A percentile compares a stretch with the other conserved stretches of the same genome.
phyloP scores from a whole-genome alignment of 2,797 vertebrate species.

The Hyperoplus lanceolatus region DNA sequence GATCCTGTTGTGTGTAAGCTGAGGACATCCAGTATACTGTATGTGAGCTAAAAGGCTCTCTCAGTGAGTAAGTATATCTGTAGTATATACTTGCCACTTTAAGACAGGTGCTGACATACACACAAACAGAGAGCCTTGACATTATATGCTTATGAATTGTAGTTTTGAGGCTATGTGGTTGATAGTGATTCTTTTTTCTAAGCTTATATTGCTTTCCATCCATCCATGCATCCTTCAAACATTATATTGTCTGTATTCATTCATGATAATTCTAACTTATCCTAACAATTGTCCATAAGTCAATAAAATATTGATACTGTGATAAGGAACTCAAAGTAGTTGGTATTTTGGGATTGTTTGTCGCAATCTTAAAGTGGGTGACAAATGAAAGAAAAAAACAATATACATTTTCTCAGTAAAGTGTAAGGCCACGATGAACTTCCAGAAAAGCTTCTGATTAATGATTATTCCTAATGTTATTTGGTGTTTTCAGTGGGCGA shows the following conservation, averaged over 20 bases:
- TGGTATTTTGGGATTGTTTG: neutral
- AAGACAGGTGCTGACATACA: conserved; percentile 34
- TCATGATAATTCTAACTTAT: conserved; percentile 24
- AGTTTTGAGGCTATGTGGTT: conserved; percentile 43
- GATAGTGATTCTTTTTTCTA: conserved; percentile 25
- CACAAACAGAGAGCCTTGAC: conserved; percentile 1
- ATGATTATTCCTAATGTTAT: neutral
- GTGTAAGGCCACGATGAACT: neutral
- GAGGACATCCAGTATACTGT: conserved; percentile 31
- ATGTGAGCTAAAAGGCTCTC: conserved; percentile 38
- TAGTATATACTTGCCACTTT: conserved; percentile 54
- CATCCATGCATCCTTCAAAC: conserved; percentile 17
- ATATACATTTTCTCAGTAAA: neutral
- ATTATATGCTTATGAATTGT: conserved; percentile 13
- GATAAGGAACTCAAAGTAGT: conserved; percentile 1
- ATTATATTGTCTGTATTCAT: conserved; percentile 25
- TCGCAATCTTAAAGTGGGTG: conserved; percentile 6
- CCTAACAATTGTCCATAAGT: conserved; percentile 13
- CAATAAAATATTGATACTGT: conserved; percentile 20
- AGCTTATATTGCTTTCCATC: conserved; percentile 13
- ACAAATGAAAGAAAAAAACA: neutral
- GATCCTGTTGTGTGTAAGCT: conserved; percentile 32
- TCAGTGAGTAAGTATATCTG: conserved; percentile 37
- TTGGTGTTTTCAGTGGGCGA: neutral
- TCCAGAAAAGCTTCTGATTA: neutral